phyloP scores from a whole-genome alignment of 2,888 invertebrate genomes.

The Luperina testacea region DNA sequence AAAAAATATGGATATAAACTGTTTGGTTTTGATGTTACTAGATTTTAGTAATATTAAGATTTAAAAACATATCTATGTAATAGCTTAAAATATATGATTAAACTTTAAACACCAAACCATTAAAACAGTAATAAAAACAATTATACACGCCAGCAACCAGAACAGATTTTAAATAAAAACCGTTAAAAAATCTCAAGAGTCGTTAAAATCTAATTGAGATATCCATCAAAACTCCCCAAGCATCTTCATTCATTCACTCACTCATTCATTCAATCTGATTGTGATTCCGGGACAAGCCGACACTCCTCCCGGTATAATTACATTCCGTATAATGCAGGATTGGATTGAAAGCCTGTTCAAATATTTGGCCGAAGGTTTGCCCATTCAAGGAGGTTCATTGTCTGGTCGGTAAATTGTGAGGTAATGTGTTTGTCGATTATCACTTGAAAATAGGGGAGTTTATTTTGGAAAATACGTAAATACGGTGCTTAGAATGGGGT shows the following conservation, averaged over 20 bases:
- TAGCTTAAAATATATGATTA: neutral
- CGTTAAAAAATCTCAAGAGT: constrained; percentile 44
- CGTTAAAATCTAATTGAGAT: constrained; percentile 60
- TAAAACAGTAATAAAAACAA: constrained; percentile 19
- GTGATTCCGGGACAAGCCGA: constrained; percentile 43
- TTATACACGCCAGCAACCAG: neutral
- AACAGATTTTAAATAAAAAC: constrained; percentile 25
- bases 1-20: neutral
- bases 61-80: neutral
- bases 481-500: neutral
- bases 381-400: constrained; percentile 51
- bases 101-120: neutral
- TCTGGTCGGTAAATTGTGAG: constrained; percentile 33
- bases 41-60: too few relatives aligned
- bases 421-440: constrained; percentile 55
- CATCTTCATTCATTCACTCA: constrained; percentile 45
- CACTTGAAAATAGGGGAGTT: constrained; percentile 3
- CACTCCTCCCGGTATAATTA: constrained; percentile 55
- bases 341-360: constrained; percentile 49
- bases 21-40: neutral
- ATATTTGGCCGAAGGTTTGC: constrained; percentile 46
- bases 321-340: constrained; percentile 54
- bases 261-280: constrained; percentile 54
- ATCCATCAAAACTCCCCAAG: constrained; percentile 53
- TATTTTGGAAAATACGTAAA: constrained; percentile 6